Conservation (phyloP, 1,140 invertebrate species). For the Formica exsecta region DNA sequence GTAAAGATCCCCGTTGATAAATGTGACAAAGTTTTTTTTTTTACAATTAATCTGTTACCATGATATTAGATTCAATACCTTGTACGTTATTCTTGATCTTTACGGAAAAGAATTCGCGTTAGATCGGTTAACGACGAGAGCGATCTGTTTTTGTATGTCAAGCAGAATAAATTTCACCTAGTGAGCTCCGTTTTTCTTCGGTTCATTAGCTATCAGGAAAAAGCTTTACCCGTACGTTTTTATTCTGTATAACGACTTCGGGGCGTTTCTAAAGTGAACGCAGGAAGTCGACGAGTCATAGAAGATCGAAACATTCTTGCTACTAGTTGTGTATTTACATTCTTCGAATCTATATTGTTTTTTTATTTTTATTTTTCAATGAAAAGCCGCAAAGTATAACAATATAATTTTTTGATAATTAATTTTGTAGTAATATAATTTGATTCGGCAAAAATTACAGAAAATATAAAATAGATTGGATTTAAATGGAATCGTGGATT, state of each 20-base stretch:
- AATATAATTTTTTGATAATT: neutral
- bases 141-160: neutral
- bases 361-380: neutral
- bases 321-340: neutral
- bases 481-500: constrained; percentile 1
- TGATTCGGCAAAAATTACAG: neutral
- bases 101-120: neutral
- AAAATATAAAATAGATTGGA: neutral
- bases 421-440: neutral
- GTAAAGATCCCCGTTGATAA: neutral
- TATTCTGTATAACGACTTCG: constrained; percentile 24
- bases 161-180: constrained; percentile 27
- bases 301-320: constrained; percentile 12
- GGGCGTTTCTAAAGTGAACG: constrained; percentile 11
- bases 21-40: neutral
- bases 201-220: constrained; percentile 32
- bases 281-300: neutral
- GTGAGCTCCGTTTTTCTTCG: neutral
- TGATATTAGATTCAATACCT: neutral
- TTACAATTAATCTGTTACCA: neutral
- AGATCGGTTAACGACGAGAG: neutral
- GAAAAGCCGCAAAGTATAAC: neutral
- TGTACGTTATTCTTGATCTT: neutral
- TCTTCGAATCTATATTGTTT: neutral
- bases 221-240: constrained; percentile 42